phyloP scores from a whole-genome alignment of 2,888 invertebrate species.

The Galeopsomyia nigrocyanea region DNA sequence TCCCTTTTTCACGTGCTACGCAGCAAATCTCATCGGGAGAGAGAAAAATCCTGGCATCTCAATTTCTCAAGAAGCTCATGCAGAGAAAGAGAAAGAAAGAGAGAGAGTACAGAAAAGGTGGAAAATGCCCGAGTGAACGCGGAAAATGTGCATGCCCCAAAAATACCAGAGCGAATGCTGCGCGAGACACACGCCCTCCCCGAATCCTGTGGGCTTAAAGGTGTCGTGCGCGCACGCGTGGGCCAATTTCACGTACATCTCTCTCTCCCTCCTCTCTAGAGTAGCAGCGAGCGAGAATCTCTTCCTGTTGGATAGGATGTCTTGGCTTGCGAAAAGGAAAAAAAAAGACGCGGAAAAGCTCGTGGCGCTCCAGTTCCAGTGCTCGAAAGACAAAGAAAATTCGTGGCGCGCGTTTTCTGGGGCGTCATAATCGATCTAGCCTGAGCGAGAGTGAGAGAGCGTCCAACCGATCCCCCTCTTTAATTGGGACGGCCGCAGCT shows the following conservation, averaged over 20 bases:
- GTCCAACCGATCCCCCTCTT: conserved; percentile 31
- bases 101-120: too few species aligned
- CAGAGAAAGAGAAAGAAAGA: too few species aligned
- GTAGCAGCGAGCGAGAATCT: too few species aligned
- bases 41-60: too few species aligned
- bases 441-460: neutral
- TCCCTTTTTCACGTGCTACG: too few species aligned
- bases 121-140: too few species aligned
- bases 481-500: conserved; percentile 38
- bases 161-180: too few species aligned
- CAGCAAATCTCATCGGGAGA: too few species aligned
- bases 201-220: too few species aligned
- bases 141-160: too few species aligned
- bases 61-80: too few species aligned
- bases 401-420: conserved; percentile 49
- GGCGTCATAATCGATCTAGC: conserved; percentile 49
- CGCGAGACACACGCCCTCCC: too few species aligned
- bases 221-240: neutral
- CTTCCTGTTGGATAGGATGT: neutral
- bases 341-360: neutral
- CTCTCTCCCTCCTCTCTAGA: neutral
- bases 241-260: neutral
- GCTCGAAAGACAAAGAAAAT: conserved; percentile 51
- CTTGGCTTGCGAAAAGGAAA: neutral
- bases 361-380: conserved; percentile 52